A percentile compares a stretch with the other conserved stretches of the same genome.
phyloP scores from a whole-genome alignment of 1,140 invertebrate genomes.

The Drosophila nebulosa region DNA sequence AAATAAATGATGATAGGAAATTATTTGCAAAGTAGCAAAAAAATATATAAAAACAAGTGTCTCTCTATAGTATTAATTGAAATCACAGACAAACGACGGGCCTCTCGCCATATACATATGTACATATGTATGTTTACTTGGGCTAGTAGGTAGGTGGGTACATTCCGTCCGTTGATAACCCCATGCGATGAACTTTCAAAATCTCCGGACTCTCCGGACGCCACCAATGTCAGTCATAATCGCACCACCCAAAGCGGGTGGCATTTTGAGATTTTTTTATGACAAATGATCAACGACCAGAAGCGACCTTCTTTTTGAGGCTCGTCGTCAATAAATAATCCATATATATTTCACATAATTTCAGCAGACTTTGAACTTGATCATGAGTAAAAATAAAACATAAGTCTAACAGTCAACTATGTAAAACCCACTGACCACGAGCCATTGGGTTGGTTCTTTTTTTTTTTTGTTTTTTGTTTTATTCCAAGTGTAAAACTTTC shows the following conservation, averaged over 20 bases:
- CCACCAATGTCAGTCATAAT: conserved; percentile 7
- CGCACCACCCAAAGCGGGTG: background rate
- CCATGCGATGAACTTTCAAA: conserved; percentile 19
- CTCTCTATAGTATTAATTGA: conserved; percentile 24
- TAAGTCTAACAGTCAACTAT: conserved; percentile 19
- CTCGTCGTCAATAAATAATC: conserved; percentile 25
- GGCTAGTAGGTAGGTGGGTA: background rate
- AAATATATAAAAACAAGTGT: conserved; percentile 15
- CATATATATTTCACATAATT: background rate
- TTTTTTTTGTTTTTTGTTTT: too few species aligned
- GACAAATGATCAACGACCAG: conserved; percentile 16
- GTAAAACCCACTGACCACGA: conserved; percentile 21
- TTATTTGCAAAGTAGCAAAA: conserved; percentile 8
- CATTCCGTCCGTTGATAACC: conserved; percentile 36
- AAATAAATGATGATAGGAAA: background rate
- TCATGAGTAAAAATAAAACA: conserved; percentile 5
- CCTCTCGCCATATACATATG: conserved; percentile 13
- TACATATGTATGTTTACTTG: background rate
- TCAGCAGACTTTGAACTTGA: conserved; percentile 56
- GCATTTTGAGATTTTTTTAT: background rate
- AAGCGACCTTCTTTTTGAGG: conserved; percentile 29
- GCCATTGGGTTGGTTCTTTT: too few species aligned
- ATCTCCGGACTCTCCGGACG: conserved; percentile 3
- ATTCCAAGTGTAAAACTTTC: conserved; percentile 17
- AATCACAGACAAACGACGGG: conserved; percentile 26